A percentile compares a stretch with the other conserved stretches of the same genome.
These are phyloP conservation scores for Brachionus koreanus DNA, from an alignment of 1,140 invertebrate genomes.

Conservation along the genomic window DNA sequence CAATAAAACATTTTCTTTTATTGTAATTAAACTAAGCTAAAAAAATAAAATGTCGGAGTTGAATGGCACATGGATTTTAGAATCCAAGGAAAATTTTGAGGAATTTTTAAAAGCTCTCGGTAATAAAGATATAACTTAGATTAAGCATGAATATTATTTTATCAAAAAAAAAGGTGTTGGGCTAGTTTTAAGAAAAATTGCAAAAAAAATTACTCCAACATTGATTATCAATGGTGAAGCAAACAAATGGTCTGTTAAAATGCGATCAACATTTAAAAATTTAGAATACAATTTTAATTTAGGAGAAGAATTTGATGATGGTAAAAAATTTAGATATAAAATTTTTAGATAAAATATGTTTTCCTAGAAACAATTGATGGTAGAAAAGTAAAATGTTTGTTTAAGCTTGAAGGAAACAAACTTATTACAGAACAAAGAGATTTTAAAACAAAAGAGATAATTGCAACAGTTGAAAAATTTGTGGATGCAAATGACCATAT, in stretches of 20 bases:
- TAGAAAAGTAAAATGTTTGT: neutral
- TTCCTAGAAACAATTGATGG: constrained; percentile 16
- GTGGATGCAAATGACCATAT: neutral
- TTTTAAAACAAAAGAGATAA: neutral
- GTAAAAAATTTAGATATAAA: neutral
- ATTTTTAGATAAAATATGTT: neutral
- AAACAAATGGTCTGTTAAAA: constrained; percentile 69
- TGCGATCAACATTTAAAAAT: constrained; percentile 78
- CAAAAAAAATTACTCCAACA: constrained; percentile 67
- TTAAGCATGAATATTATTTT: neutral
- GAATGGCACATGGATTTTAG: constrained; percentile 72
- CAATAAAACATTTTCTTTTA: neutral
- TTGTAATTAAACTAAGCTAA: too few relatives aligned
- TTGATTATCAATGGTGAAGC: constrained; percentile 70
- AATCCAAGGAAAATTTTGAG: constrained; percentile 74
- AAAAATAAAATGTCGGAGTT: constrained; percentile 49
- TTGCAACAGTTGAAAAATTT: neutral
- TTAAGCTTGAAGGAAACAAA: neutral
- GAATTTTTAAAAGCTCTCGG: constrained; percentile 77
- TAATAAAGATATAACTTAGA: constrained; percentile 31
- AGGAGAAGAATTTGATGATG: constrained; percentile 75
- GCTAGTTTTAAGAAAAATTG: constrained; percentile 70
- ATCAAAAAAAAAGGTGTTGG: constrained; percentile 61
- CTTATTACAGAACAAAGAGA: constrained; percentile 27
- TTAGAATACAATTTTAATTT: constrained; percentile 72